Evolutionary conservation across 1,140 invertebrate genomes (phyloP), one percentile per base, ranked within the genome.

Genomic region (Aphaenogaster rudis): DNA sequence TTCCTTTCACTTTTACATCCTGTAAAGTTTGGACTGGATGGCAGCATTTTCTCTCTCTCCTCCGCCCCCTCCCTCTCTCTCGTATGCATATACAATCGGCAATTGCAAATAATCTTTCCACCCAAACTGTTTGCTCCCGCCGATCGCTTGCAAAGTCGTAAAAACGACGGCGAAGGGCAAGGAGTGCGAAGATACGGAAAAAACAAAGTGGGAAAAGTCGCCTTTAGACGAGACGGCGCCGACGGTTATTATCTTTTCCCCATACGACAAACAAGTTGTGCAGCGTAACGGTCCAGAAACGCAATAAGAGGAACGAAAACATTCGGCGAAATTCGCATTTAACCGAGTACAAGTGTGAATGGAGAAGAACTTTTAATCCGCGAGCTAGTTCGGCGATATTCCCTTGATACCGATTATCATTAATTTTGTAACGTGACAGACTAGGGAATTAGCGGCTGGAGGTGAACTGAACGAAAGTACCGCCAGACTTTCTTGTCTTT

Each of bases 171-270:
- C 21, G 28, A n/a, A 42, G 42, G 17, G 54, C 11, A 6, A 28
- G 21, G n/a, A 64, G 48, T 11, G 64, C 39, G 52, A 33, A 67
- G 50, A 69, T 28, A n/a, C 28, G 79, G 36, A 81, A 71, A 57
- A 71, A 81, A 71, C 39, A 67, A 71, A 78, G 42, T 5, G 33
- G 63, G 13, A 80, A 80, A 71, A 71, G n/a, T 69, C 15, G 17
- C 4, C 36, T 63, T 86, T 88, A 69, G 64, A 78, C 72, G 36
- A 78, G 50, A 86, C 72, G 86, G 82, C 86, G 84, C 64, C 86
- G 54, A 36, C 36, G 28, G n/a, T 61, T 81, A 81, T 81, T 81
- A 81, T 57, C 79, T 48, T 59, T 71, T 59, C 4, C 66, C 66
- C 66, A 42, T 71, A 81, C 33, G 50, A 71, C 79, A 81, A 81